Evolutionary conservation across 2,888 invertebrate genomes (phyloP), one percentile per base, ranked within the genome.

Genomic region (Metopia argyrocephala): DNA sequence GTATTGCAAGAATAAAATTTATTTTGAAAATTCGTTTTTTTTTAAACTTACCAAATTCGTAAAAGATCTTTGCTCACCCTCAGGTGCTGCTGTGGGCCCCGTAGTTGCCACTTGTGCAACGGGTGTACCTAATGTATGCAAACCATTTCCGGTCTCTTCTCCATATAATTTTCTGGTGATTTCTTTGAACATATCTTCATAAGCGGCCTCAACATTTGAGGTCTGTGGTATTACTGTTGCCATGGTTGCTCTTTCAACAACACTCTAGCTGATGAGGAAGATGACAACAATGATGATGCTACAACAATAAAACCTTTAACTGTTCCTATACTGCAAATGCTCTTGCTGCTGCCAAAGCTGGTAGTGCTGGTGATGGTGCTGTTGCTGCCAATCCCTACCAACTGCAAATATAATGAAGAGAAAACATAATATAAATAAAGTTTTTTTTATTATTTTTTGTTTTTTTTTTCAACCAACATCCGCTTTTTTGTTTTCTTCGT

Each of bases 81-180:
- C 91, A 80, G 91, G 90, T 80, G 89, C 91, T 83, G 90, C 91
- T 54, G 91, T 90, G 70, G 91, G 90, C 68, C 90, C 91, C 82
- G 90, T 89, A 83, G 90, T 90, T 84, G 90, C 90, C 86, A 90
- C 89, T 85, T 90, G 91, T 83, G 91, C 91, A 85, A 91, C 90
- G 84, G 90, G 91, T 84, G 91, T 90, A 73, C 90, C 90, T 84
- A 90, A 87, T 78, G 91, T 90, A 84, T 91, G 91, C 84, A 91
- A 88, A 85, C 91, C 90, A 89, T 91, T 91, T 83, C 90, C 91
- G 87, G 91, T 90, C 91, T 96, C 96, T 91, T 96, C 96, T 83
- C 96, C 96, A 91, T 96, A 97, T 85, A 97, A 92, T 92, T 97
- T 97, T 90, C 96, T 94, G 83, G 96, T 96, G 89, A 97, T 96